These are phyloP conservation scores for Ailuropoda melanoleuca DNA, from an alignment of 2,113 vertebrate genomes.

Conservation along the genomic window DNA sequence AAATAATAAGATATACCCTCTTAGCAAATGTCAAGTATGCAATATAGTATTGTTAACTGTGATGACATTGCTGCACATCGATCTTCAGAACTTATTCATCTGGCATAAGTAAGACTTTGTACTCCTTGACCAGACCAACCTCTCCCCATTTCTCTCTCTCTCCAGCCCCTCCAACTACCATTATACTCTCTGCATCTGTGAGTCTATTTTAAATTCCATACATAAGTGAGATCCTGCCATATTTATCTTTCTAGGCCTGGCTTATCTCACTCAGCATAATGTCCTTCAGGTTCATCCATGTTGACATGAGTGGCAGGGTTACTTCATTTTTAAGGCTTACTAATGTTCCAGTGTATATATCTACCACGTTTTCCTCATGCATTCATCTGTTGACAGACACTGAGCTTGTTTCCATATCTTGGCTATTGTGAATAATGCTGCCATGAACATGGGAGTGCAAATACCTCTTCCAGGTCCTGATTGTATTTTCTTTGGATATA, in stretches of 20 bases:
- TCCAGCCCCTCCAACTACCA: background rate
- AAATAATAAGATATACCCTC: background rate
- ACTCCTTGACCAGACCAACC: background rate
- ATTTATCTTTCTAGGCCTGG: background rate
- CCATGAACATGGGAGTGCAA: background rate
- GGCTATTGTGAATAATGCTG: background rate
- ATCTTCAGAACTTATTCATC: background rate
- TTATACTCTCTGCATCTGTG: background rate
- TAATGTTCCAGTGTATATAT: background rate
- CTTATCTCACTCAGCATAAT: background rate
- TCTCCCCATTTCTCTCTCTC: background rate
- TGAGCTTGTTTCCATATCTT: background rate
- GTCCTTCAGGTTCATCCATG: background rate
- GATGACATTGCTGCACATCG: background rate
- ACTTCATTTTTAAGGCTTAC: background rate
- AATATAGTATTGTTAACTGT: background rate
- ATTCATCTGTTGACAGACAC: background rate
- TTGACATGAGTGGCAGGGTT: background rate
- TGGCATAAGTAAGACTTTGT: background rate
- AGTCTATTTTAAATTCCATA: background rate
- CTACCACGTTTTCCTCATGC: background rate
- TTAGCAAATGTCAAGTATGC: background rate
- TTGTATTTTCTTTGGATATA: conserved; percentile 4
- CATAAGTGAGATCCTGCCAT: background rate
- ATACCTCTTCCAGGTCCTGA: background rate